Conservation (phyloP, 2,888 invertebrate genomes). For the Drosophila fulvimacula region DNA sequence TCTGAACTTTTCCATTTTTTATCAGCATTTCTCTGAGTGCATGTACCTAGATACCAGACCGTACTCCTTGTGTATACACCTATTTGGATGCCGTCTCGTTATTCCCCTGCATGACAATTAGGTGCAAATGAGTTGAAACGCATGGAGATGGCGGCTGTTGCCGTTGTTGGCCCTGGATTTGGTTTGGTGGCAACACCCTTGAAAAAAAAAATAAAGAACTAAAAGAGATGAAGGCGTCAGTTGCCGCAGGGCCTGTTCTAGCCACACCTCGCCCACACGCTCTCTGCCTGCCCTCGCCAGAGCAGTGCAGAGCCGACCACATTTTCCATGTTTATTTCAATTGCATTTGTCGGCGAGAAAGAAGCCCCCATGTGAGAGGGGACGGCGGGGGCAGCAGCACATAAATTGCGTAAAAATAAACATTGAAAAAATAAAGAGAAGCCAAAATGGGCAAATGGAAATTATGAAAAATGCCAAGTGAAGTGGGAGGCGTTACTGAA, state of each 20-base stretch:
- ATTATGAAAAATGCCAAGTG: slow-evolving; percentile 77
- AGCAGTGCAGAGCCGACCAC: slow-evolving; percentile 35
- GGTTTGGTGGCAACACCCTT: slow-evolving; percentile 45
- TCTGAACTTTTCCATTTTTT: too few relatives aligned
- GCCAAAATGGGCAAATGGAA: slow-evolving; percentile 42
- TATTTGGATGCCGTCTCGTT: slow-evolving; percentile 4
- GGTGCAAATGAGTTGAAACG: slow-evolving; percentile 77
- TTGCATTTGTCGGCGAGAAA: slow-evolving; percentile 63
- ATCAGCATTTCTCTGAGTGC: slow-evolving; percentile 1
- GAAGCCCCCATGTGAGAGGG: slow-evolving; percentile 15
- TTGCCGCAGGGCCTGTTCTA: slow-evolving; percentile 30
- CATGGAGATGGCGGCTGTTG: slow-evolving; percentile 45
- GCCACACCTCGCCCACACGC: neutral
- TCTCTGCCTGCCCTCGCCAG: slow-evolving; percentile 6
- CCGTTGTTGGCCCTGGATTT: slow-evolving; percentile 9
- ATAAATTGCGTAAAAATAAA: slow-evolving; percentile 68
- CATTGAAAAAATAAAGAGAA: slow-evolving; percentile 6
- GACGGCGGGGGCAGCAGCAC: slow-evolving; percentile 21
- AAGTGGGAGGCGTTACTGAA: slow-evolving; percentile 60
- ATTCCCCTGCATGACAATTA: slow-evolving; percentile 72
- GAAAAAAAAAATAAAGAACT: slow-evolving; percentile 30
- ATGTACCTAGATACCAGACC: slow-evolving; percentile 7
- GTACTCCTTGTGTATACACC: slow-evolving; percentile 12
- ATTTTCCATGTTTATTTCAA: slow-evolving; percentile 75
- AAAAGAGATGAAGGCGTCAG: slow-evolving; percentile 41